phyloP scores from a whole-genome alignment of 2,888 invertebrate genomes.

The Dorcus hopei region DNA sequence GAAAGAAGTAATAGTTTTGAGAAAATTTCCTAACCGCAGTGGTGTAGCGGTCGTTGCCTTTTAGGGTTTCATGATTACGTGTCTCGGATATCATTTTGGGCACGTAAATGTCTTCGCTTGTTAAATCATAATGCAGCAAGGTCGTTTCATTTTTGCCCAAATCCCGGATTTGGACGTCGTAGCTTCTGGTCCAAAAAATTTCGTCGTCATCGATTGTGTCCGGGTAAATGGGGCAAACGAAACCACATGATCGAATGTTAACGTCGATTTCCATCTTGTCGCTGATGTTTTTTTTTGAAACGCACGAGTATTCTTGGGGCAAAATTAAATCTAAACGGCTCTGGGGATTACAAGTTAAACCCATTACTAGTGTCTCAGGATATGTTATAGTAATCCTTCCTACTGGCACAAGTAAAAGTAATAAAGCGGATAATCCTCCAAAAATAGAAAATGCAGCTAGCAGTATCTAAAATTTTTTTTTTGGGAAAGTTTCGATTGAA shows the following conservation, averaged over 20 bases:
- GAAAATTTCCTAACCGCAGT: conserved; percentile 58
- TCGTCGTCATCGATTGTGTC: too few species aligned
- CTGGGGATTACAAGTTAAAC: conserved; percentile 52
- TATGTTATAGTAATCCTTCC: conserved; percentile 66
- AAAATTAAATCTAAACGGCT: conserved; percentile 42
- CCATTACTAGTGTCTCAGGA: conserved; percentile 60
- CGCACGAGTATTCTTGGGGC: conserved; percentile 53
- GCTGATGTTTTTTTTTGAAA: conserved; percentile 32
- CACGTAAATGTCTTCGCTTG: conserved; percentile 27
- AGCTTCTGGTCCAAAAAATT: not conserved
- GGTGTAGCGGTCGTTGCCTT: conserved; percentile 57
- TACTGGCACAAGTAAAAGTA: conserved; percentile 68
- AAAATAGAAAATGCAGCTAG: conserved; percentile 65
- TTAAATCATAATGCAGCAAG: conserved; percentile 47
- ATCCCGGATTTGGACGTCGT: not conserved
- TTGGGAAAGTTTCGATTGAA: not conserved
- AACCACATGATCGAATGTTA: conserved; percentile 58
- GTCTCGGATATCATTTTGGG: conserved; percentile 17
- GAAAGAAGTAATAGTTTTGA: conserved; percentile 58
- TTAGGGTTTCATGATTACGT: conserved; percentile 49
- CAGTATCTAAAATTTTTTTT: conserved; percentile 55
- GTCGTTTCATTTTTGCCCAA: conserved; percentile 21
- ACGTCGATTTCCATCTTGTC: conserved; percentile 47
- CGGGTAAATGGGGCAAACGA: conserved; percentile 52
- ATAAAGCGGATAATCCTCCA: conserved; percentile 64